Percentiles rank a stretch among this genome's conserved stretches.
phyloP scores from a whole-genome alignment of 1,140 invertebrate genomes.

The Lithobius niger region DNA sequence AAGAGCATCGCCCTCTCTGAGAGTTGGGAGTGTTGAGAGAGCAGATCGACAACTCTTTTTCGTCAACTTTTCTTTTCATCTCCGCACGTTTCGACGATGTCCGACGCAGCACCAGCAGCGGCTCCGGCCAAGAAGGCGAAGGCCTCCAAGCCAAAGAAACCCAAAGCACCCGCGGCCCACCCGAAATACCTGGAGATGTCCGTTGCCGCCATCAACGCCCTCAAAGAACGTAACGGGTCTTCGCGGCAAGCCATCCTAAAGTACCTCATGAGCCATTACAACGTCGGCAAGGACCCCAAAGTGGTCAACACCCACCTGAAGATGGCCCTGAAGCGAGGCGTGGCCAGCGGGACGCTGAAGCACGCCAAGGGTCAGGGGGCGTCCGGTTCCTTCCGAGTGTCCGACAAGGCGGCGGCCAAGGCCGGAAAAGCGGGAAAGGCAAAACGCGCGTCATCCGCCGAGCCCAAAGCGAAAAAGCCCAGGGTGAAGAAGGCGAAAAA shows the following conservation, averaged over 20 bases:
- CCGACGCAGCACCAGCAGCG: neutral
- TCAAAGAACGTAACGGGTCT: constrained; percentile 21
- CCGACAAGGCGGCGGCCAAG: constrained; percentile 10
- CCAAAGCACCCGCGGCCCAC: constrained; percentile 16
- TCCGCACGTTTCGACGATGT: neutral
- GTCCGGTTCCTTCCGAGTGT: constrained; percentile 18
- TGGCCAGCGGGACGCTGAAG: constrained; percentile 15
- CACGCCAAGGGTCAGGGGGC: constrained; percentile 20
- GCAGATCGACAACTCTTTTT: too few relatives aligned
- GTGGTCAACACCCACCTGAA: constrained; percentile 18
- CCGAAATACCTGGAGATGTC: constrained; percentile 22
- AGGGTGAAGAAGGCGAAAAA: constrained; percentile 9
- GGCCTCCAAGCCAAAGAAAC: constrained; percentile 5
- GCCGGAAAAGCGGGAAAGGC: too few relatives aligned
- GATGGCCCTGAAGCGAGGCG: constrained; percentile 19
- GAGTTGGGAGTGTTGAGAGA: neutral
- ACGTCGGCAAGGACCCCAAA: constrained; percentile 18
- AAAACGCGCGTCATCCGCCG: too few relatives aligned
- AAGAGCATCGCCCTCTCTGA: neutral
- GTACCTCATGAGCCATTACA: constrained; percentile 19
- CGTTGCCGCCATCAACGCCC: constrained; percentile 17
- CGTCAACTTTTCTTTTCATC: neutral
- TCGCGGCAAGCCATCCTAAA: constrained; percentile 21
- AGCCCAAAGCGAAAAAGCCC: neutral
- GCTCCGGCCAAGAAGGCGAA: neutral